Conservation (phyloP, 2,797 vertebrate species). For the Heliangelus exortis region DNA sequence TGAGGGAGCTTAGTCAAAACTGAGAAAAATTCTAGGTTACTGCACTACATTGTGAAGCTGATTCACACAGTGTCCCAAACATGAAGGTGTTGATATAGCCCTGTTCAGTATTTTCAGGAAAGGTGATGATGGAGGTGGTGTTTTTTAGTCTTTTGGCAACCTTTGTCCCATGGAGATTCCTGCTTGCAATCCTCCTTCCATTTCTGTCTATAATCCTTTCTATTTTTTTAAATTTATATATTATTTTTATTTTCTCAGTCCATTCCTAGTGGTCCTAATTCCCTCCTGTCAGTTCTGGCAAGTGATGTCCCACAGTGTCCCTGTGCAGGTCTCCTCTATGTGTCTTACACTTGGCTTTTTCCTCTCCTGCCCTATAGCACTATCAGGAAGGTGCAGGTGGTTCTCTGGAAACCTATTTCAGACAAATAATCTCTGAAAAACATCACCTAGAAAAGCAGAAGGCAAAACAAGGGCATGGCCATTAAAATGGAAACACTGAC, state of each 20-base stretch:
- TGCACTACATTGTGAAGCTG: not conserved
- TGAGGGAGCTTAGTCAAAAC: not conserved
- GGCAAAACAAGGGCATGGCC: not conserved
- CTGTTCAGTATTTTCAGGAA: not conserved
- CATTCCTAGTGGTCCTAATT: not conserved
- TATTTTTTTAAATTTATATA: too few relatives aligned
- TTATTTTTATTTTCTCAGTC: not conserved
- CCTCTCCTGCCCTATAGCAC: not conserved
- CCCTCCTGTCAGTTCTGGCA: not conserved
- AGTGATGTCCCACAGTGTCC: not conserved
- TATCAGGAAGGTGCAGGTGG: not conserved
- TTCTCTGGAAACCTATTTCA: not conserved
- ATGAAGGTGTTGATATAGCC: not conserved
- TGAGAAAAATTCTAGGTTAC: not conserved
- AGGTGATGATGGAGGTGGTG: not conserved
- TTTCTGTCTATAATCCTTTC: not conserved
- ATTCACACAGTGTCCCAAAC: not conserved
- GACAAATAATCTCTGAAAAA: not conserved
- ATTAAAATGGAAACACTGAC: slow-evolving; percentile 2
- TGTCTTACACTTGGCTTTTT: not conserved
- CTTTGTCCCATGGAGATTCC: not conserved
- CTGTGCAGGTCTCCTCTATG: accelerated
- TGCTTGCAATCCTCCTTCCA: not conserved
- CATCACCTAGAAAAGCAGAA: not conserved
- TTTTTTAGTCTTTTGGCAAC: not conserved